phyloP scores from a whole-genome alignment of 2,113 vertebrate species.

The Ptyas mucosa region DNA sequence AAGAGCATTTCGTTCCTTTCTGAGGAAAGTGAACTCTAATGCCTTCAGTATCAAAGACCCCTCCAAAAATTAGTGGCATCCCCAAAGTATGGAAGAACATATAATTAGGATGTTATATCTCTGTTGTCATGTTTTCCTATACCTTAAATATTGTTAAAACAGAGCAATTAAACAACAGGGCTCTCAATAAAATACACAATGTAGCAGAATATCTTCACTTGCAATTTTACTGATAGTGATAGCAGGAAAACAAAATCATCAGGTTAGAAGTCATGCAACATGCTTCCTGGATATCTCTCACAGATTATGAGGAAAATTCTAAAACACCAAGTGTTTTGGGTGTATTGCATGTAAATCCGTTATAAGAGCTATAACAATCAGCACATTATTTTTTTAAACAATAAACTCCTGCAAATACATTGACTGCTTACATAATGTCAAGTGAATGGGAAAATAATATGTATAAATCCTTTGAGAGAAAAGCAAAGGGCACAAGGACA shows the following conservation, averaged over 20 bases:
- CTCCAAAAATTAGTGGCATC: background rate
- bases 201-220: slow-evolving; percentile 36
- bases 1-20: background rate
- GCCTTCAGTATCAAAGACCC: background rate
- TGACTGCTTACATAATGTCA: slow-evolving; percentile 21
- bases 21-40: background rate
- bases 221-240: slow-evolving; percentile 57
- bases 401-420: background rate
- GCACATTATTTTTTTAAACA: background rate
- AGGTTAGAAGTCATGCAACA: slow-evolving; percentile 39
- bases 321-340: slow-evolving; percentile 32
- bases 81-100: background rate
- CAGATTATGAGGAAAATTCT: slow-evolving; percentile 41
- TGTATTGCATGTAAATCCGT: slow-evolving; percentile 26
- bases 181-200: background rate
- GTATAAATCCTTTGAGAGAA: background rate
- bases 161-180: slow-evolving; percentile 21
- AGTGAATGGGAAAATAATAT: background rate
- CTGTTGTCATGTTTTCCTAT: background rate
- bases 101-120: background rate
- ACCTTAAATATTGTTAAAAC: background rate
- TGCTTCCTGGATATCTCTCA: slow-evolving; percentile 41
- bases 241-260: slow-evolving; percentile 51
- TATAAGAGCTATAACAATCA: slow-evolving; percentile 8
- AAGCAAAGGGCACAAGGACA: background rate